Evolutionary conservation across 1,140 invertebrate genomes (phyloP).

Genomic region (Metopolophium dirhodum): DNA sequence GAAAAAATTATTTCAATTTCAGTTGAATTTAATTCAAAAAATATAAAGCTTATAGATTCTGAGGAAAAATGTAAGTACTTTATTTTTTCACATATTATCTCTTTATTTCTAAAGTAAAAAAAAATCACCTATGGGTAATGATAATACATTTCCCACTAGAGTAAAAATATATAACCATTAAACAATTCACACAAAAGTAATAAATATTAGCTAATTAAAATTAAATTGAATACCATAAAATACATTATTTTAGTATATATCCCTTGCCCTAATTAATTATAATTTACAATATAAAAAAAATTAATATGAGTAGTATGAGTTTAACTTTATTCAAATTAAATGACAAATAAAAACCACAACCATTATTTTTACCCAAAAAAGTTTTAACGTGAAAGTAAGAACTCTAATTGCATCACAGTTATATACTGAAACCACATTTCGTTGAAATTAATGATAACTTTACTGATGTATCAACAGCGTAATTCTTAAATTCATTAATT

Average conservation of each 20-base stretch:
- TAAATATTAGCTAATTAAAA: not conserved
- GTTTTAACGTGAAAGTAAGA: not conserved
- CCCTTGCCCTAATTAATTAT: not conserved
- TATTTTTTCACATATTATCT: not conserved
- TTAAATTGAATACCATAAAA: not conserved
- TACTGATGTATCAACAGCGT: not conserved
- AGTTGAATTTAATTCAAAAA: not conserved
- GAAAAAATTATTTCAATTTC: not conserved
- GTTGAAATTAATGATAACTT: not conserved
- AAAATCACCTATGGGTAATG: too few relatives aligned
- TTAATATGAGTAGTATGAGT: not conserved
- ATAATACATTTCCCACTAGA: not conserved
- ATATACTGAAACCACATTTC: not conserved
- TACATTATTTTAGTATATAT: not conserved
- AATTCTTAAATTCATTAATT: not conserved
- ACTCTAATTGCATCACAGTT: not conserved
- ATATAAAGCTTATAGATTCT: not conserved
- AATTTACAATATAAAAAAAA: not conserved
- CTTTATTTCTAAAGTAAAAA: not conserved
- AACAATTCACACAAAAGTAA: not conserved
- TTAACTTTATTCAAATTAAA: slow-evolving; percentile 6
- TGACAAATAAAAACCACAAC: not conserved
- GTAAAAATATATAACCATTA: not conserved
- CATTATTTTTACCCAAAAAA: not conserved
- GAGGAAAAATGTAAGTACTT: not conserved